These are phyloP conservation scores for Eptatretus burgeri DNA, from an alignment of 2,113 vertebrate species.

Conservation along the genomic window DNA sequence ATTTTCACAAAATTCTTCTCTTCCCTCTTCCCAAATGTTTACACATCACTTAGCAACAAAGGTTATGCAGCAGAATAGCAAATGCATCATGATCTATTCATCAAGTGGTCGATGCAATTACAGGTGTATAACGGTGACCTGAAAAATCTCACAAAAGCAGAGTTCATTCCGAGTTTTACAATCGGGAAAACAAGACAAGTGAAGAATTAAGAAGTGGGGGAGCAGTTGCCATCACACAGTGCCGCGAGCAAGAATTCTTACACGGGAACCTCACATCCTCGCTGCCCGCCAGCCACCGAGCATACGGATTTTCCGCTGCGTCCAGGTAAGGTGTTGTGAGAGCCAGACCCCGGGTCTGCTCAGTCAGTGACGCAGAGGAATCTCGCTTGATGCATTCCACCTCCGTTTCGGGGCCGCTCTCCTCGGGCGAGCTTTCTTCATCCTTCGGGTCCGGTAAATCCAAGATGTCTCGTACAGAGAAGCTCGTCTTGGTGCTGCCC, in stretches of 20 bases:
- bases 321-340: background rate
- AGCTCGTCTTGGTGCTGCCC: slow-evolving; percentile 4
- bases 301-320: background rate
- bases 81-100: too few relatives aligned
- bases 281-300: background rate
- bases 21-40: too few relatives aligned
- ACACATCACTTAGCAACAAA: too few relatives aligned
- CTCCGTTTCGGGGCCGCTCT: background rate
- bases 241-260: background rate
- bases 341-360: background rate
- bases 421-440: background rate
- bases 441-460: slow-evolving; percentile 6
- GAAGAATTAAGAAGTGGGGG: too few relatives aligned
- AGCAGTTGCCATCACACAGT: too few relatives aligned
- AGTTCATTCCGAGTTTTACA: too few relatives aligned
- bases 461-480: slow-evolving; percentile 2
- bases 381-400: background rate
- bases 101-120: too few relatives aligned
- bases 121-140: too few relatives aligned
- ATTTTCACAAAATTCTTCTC: too few relatives aligned
- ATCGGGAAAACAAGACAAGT: too few relatives aligned
- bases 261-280: background rate
- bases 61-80: too few relatives aligned
- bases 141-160: too few relatives aligned
- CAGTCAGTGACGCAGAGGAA: background rate